phyloP scores from a whole-genome alignment of 1,140 invertebrate genomes.

The Conopomorpha cramerella region DNA sequence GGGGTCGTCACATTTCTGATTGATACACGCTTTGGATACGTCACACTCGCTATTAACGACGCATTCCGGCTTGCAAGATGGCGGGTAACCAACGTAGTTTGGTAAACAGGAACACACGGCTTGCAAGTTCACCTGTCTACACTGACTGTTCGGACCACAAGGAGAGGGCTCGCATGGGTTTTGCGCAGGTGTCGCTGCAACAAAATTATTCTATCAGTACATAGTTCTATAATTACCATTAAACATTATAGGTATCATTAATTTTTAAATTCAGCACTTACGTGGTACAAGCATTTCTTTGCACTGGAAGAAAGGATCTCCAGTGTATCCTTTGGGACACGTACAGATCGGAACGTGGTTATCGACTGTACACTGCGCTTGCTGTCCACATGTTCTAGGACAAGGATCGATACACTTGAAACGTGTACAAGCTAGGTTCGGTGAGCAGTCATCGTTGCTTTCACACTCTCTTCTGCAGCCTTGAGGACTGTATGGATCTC shows the following conservation, averaged over 20 bases:
- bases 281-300: slow-evolving; percentile 60
- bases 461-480: slow-evolving; percentile 81
- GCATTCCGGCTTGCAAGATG: slow-evolving; percentile 76
- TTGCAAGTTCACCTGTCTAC: slow-evolving; percentile 69
- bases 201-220: slow-evolving; percentile 1
- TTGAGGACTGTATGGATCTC: slow-evolving; percentile 68
- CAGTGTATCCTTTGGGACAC: slow-evolving; percentile 73
- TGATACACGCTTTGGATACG: slow-evolving; percentile 71
- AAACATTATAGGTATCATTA: slow-evolving; percentile 6
- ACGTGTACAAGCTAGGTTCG: slow-evolving; percentile 70
- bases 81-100: slow-evolving; percentile 73
- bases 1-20: slow-evolving; percentile 80
- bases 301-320: slow-evolving; percentile 82
- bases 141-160: slow-evolving; percentile 80
- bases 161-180: slow-evolving; percentile 75
- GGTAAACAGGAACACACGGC: slow-evolving; percentile 76
- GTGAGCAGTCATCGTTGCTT: slow-evolving; percentile 72
- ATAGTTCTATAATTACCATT: too few relatives aligned
- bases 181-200: slow-evolving; percentile 61
- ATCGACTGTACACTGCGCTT: slow-evolving; percentile 74
- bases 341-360: slow-evolving; percentile 77
- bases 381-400: slow-evolving; percentile 71
- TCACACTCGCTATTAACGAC: slow-evolving; percentile 76
- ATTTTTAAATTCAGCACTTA: too few relatives aligned
- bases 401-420: slow-evolving; percentile 81